Base-by-base conservation (phyloP, 2,113 vertebrate species). In the Lepisosteus oculatus region DNA sequence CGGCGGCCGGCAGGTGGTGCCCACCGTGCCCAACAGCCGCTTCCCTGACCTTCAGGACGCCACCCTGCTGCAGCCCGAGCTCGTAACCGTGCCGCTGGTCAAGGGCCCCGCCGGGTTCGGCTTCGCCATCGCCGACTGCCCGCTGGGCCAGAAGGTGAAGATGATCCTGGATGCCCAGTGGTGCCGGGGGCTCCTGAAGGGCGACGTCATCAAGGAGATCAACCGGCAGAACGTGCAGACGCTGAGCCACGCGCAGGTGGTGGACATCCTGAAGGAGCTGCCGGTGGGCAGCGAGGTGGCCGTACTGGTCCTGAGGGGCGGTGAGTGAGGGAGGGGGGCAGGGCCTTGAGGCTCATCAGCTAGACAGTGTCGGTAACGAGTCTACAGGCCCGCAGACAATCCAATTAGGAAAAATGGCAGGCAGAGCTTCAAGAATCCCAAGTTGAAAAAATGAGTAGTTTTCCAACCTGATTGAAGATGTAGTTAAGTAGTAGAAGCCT, bases 111-210 rank as follows among this genome's bases (percentile, higher is more conserved):
- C 96, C 57, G 97, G 97, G 3, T 99, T 99, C 51, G 97, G 97
- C 51, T 99, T 99, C 68, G 97, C 96, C 69, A 99, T 99, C 43
- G 97, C 97, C 0, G 97, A 99, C 78, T 96, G 96, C 73, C 94
- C 96, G 1, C 87, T 94, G 8, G 97, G 97, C 9, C 97, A 99
- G 77, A 99, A 98, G 85, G 97, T 99, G 75, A 99, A 98, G 86
- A 99, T 99, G 96, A 98, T 99, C 85, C 81, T 99, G 87, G 97
- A 99, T 29, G 96, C 95, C 9, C 97, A 99, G 88, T 98, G 97
- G 96, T 99, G 97, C 83, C 95, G 94, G 6, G 97, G 96, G 66
- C 86, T 99, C 74, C 89, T 98, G 80, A 99, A 98, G 74, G 97
- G 97, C 1, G 97, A 99, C 0, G 91, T 99, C 7, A 97, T 99